Conservation (phyloP, 2,113 vertebrate species). For the Peromyscus leucopus region DNA sequence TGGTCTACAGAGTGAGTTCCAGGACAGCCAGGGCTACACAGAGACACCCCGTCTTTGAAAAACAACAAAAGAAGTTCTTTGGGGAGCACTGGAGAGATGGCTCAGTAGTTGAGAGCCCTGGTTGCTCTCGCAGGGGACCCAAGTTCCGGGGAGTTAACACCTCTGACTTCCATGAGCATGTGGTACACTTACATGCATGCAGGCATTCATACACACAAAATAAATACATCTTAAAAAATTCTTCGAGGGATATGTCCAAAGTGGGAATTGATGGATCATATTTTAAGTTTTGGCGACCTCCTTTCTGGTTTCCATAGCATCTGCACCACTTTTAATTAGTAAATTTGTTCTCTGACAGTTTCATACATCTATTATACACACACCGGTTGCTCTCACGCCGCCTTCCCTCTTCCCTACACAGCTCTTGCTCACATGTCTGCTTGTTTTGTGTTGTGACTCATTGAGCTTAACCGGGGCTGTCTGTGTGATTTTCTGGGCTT, state of each 20-base stretch:
- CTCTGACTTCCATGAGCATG: not conserved
- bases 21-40: not conserved
- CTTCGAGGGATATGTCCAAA: not conserved
- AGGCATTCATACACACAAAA: not conserved
- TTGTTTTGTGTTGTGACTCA: not conserved
- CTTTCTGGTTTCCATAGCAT: not conserved
- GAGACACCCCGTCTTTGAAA: not conserved
- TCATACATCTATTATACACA: not conserved
- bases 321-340: not conserved
- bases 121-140: not conserved
- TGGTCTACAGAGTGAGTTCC: not conserved
- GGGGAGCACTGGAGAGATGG: not conserved
- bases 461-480: not conserved
- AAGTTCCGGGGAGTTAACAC: not conserved
- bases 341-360: not conserved
- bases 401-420: not conserved
- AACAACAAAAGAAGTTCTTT: not conserved
- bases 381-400: too few relatives aligned
- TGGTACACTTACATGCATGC: not conserved
- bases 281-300: not conserved
- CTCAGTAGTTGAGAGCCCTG: not conserved
- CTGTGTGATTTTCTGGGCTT: not conserved
- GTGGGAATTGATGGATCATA: not conserved
- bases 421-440: not conserved
- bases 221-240: not conserved